Conservation (phyloP, 2,113 vertebrate species). For the Coptodon bakossiorum region DNA sequence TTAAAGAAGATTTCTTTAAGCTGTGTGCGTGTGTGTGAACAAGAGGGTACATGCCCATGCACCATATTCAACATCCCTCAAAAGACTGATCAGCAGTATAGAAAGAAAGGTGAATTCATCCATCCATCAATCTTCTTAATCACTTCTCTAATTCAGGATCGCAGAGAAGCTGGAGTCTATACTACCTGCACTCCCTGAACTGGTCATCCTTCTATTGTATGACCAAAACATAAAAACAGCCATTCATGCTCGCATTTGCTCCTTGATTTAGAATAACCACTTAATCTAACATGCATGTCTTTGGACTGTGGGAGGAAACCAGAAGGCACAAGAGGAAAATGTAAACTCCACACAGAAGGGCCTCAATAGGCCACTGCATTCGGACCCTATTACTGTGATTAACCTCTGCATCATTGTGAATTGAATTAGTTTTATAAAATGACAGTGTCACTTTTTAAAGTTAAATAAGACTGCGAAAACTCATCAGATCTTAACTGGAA, state of each 20-base stretch:
- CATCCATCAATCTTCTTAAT: neutral
- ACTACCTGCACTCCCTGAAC: neutral
- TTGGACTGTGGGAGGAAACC: neutral
- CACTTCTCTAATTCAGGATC: neutral
- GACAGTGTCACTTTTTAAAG: neutral
- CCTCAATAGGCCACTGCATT: neutral
- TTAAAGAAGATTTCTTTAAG: neutral
- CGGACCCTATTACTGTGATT: neutral
- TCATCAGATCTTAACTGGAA: neutral
- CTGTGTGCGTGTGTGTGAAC: neutral
- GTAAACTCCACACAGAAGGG: neutral
- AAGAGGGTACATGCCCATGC: neutral
- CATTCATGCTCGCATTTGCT: neutral
- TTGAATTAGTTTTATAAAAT: neutral
- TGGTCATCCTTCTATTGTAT: neutral
- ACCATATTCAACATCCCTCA: neutral
- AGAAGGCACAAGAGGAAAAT: neutral
- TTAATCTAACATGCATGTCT: neutral
- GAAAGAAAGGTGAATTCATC: neutral
- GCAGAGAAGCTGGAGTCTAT: neutral
- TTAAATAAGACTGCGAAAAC: neutral
- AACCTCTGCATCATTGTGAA: neutral
- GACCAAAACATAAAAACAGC: neutral
- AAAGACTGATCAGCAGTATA: neutral
- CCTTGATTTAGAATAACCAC: neutral